Base-by-base conservation (phyloP, 1,140 invertebrate genomes). In the Helicoverpa armigera region DNA sequence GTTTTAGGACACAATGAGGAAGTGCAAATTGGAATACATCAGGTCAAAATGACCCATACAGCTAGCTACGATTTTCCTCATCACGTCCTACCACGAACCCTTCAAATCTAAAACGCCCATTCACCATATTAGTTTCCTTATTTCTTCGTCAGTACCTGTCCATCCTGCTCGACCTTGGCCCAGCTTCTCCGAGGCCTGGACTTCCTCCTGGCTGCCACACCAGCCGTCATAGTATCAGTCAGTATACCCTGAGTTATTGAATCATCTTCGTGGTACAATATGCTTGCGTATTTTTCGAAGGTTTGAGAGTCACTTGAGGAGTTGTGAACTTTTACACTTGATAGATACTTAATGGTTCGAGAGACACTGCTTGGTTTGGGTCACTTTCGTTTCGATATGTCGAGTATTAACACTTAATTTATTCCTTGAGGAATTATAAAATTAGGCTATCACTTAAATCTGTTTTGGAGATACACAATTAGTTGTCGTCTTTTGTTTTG, bases 131-230 rank as follows among this genome's bases (percentile, higher is more conserved):
- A 67, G 48, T 35, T n/a, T 67, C 63, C 63, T 12, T 50, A 67
- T 67, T 48, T 67, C 63, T 67, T 67, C 63, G n/a, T 16, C 43
- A 67, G 11, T 86, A 90, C 91, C 90, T 93, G 91, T 11, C 81
- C 85, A 83, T 91, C 91, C 29, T 89, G 85, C 35, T 93, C 92
- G 3, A 93, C 84, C 51, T 89, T 89, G 14, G 91, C 91, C 92
- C 92, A 94, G 76, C 90, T 93, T 31, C 87, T 83, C 48, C 85
- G 87, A 53, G 89, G 69, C 72, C 86, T 87, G n/a, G 89, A 81
- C 84, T 92, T 92, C 72, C 91, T 84, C 51, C 90, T 85, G 0
- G 89, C 88, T 3, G 91, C 87, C 56, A 93, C 91, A 12, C 92
- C 92, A 58, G 92, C 92, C 58, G 92, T 94, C 92, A 94, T 94